A percentile compares a stretch with the other conserved stretches of the same genome.
Evolutionary conservation across 2,888 invertebrate genomes (phyloP).

Genomic region (Nomada ferruginata): DNA sequence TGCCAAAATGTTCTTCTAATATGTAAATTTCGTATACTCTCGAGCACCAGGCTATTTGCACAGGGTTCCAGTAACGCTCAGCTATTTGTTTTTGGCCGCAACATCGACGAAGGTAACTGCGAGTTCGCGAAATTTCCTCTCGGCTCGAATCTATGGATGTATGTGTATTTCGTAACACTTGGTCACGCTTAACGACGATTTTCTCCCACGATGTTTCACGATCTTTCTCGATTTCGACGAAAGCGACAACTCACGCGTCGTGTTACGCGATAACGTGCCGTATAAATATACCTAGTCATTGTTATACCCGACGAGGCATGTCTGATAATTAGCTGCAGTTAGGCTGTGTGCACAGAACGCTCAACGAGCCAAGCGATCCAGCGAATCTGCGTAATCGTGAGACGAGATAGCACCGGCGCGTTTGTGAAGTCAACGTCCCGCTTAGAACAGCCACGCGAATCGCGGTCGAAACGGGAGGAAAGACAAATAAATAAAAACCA

Average conservation of each 20-base stretch:
- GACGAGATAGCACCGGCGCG: constrained; percentile 17
- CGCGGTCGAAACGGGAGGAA: too few relatives aligned
- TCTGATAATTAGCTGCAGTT: constrained; percentile 38
- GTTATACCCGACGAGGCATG: constrained; percentile 36
- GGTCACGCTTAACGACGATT: constrained; percentile 1
- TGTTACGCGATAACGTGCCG: constrained; percentile 14
- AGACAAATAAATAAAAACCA: neutral
- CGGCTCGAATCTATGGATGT: neutral
- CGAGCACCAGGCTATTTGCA: neutral
- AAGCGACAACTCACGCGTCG: neutral
- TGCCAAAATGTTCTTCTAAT: too few relatives aligned
- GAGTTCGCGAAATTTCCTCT: constrained; percentile 21
- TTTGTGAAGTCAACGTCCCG: constrained; percentile 23
- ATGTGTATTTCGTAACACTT: neutral
- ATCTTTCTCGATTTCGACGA: constrained; percentile 11
- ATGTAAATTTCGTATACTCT: too few relatives aligned
- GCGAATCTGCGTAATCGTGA: constrained; percentile 26
- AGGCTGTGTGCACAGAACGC: constrained; percentile 17
- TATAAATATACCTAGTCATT: constrained; percentile 42
- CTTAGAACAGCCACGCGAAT: neutral
- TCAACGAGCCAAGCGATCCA: constrained; percentile 25
- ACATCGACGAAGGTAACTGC: constrained; percentile 27
- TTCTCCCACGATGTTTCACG: constrained; percentile 24
- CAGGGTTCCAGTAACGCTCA: constrained; percentile 8
- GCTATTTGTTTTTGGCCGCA: constrained; percentile 30